phyloP scores from a whole-genome alignment of 2,888 invertebrate species.

The Lasius fuliginosus region DNA sequence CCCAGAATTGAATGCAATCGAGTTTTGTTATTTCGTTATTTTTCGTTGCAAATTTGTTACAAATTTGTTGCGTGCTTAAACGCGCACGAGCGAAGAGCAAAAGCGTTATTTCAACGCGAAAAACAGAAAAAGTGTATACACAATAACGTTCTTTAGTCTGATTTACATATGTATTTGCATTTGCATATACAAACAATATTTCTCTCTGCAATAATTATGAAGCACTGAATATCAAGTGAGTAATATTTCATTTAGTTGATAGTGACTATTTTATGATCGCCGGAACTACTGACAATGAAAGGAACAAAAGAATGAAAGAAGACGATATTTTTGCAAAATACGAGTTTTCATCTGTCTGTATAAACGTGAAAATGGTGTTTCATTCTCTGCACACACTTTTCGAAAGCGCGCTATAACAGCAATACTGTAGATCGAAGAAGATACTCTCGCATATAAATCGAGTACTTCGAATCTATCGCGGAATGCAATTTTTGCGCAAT shows the following conservation, averaged over 20 bases:
- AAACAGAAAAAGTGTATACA: background rate
- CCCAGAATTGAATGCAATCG: background rate
- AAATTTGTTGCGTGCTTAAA: background rate
- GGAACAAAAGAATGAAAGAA: background rate
- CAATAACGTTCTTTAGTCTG: background rate
- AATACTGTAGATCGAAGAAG: slow-evolving; percentile 17
- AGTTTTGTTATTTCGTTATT: background rate
- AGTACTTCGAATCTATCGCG: slow-evolving; percentile 4
- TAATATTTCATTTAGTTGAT: slow-evolving; percentile 5
- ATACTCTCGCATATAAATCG: slow-evolving; percentile 36
- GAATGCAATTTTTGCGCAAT: background rate
- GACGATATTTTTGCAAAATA: slow-evolving; percentile 10
- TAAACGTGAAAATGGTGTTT: slow-evolving; percentile 28
- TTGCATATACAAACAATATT: background rate
- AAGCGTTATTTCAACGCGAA: background rate
- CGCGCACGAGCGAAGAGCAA: background rate
- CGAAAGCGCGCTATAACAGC: background rate
- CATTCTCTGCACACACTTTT: background rate
- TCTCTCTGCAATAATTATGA: background rate
- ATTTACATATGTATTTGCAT: background rate
- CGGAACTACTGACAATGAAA: background rate
- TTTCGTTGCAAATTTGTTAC: background rate
- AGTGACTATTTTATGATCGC: background rate
- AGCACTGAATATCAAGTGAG: background rate
- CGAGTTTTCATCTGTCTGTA: slow-evolving; percentile 19